Evolutionary conservation across 2,888 invertebrate genomes (phyloP).

Genomic region (Oligia strigilis): DNA sequence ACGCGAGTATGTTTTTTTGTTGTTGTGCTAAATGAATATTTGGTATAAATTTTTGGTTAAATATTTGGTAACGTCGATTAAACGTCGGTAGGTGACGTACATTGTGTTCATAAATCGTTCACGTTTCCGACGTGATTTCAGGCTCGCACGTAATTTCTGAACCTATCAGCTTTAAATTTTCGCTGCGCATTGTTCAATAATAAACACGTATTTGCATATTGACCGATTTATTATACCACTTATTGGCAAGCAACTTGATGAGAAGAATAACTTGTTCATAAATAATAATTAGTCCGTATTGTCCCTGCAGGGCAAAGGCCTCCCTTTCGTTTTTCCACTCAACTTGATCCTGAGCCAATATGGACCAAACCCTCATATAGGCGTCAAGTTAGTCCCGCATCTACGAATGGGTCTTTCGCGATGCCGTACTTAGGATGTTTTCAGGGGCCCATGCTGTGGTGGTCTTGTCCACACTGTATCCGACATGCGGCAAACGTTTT

Average conservation of each 20-base stretch:
- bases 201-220: constrained; percentile 57
- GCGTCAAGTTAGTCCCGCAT: too few species aligned
- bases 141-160: constrained; percentile 23
- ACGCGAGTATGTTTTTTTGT: background rate
- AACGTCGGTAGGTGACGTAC: constrained; percentile 17
- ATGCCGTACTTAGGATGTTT: too few species aligned
- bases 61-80: constrained; percentile 11
- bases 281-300: too few species aligned
- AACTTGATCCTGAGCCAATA: too few species aligned
- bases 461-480: background rate
- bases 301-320: too few species aligned
- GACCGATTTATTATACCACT: constrained; percentile 45
- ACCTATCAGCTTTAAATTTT: constrained; percentile 28
- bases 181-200: constrained; percentile 39
- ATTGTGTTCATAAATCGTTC: constrained; percentile 39
- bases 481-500: background rate
- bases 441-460: background rate
- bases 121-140: constrained; percentile 29
- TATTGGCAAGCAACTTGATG: constrained; percentile 39
- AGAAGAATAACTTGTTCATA: constrained; percentile 21
- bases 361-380: too few species aligned
- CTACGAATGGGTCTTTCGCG: too few species aligned
- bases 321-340: too few species aligned
- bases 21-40: background rate
- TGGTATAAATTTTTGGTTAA: background rate